phyloP scores from a whole-genome alignment of 1,140 invertebrate genomes.

The Galleria mellonella region DNA sequence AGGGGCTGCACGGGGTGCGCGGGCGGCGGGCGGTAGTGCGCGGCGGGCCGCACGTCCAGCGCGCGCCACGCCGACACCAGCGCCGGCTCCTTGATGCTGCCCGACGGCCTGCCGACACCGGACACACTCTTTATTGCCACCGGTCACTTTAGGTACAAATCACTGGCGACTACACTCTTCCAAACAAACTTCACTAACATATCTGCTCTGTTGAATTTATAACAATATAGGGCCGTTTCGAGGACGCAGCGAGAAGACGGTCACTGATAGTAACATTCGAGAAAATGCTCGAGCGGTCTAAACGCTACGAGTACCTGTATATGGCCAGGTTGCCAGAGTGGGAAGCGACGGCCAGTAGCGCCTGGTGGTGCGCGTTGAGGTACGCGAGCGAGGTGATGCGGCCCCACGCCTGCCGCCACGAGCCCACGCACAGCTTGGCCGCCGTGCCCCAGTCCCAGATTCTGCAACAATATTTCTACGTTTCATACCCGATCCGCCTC shows the following conservation, averaged over 20 bases:
- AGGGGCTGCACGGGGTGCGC: slow-evolving; percentile 29
- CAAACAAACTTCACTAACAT: too few relatives aligned
- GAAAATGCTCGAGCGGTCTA: too few relatives aligned
- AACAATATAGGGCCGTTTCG: too few relatives aligned
- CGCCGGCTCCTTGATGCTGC: slow-evolving; percentile 73
- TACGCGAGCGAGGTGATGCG: slow-evolving; percentile 89
- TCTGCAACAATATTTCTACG: slow-evolving; percentile 44
- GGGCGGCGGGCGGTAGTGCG: slow-evolving; percentile 52
- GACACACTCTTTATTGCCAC: slow-evolving; percentile 73
- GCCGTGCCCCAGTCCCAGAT: slow-evolving; percentile 84
- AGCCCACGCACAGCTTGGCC: slow-evolving; percentile 76
- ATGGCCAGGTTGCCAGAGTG: slow-evolving; percentile 88
- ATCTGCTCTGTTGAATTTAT: too few relatives aligned
- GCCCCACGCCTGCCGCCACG: slow-evolving; percentile 65
- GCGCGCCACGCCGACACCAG: slow-evolving; percentile 90
- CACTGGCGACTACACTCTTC: too few relatives aligned
- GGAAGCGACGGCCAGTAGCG: slow-evolving; percentile 82
- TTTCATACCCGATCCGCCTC: too few relatives aligned
- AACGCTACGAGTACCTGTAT: too few relatives aligned
- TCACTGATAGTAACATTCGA: too few relatives aligned
- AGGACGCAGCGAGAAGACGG: too few relatives aligned
- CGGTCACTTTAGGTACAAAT: too few relatives aligned
- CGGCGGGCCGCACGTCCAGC: slow-evolving; percentile 78
- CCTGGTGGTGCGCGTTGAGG: slow-evolving; percentile 90
- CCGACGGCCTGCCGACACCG: slow-evolving; percentile 63